A percentile compares a stretch with the other conserved stretches of the same genome.
Evolutionary conservation across 1,140 invertebrate species (phyloP).

Genomic region (Drosophila gunungcola): DNA sequence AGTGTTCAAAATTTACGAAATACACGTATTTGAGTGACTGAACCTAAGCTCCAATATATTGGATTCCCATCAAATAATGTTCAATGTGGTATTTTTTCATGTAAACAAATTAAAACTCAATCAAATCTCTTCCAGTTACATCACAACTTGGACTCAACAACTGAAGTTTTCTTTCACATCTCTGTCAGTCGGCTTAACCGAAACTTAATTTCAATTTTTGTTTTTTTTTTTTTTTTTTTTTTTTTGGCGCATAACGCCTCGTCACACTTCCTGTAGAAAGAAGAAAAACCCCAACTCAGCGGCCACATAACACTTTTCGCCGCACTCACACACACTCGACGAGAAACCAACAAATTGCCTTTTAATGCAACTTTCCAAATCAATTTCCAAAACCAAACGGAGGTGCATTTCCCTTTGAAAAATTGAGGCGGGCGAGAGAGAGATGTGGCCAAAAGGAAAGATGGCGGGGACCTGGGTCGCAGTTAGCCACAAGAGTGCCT

Average conservation of each 20-base stretch:
- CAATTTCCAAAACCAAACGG: constrained; percentile 62
- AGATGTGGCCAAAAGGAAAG: background rate
- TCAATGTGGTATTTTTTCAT: background rate
- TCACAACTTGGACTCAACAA: constrained; percentile 2
- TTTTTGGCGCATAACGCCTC: constrained; percentile 19
- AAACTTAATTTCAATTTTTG: constrained; percentile 41
- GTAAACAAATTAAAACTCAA: constrained; percentile 1
- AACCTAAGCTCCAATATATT: no score
- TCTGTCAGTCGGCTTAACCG: constrained; percentile 27
- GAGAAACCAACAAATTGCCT: constrained; percentile 72
- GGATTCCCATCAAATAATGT: background rate
- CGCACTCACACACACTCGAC: constrained; percentile 13
- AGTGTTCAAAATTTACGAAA: no score
- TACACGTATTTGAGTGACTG: no score
- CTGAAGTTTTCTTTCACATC: constrained; percentile 16
- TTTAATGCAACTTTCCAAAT: constrained; percentile 83
- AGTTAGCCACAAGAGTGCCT: constrained; percentile 34
- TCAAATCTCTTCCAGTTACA: constrained; percentile 1
- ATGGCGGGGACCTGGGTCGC: constrained; percentile 10
- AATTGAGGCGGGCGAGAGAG: constrained; percentile 4
- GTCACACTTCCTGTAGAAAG: constrained; percentile 42
- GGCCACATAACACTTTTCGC: constrained; percentile 38
- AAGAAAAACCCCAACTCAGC: constrained; percentile 35
- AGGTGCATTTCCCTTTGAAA: constrained; percentile 39
- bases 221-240: background rate